Evolutionary conservation across 2,888 invertebrate species (phyloP), one percentile per base, ranked within the genome.

Genomic region (Dioctria linearis): DNA sequence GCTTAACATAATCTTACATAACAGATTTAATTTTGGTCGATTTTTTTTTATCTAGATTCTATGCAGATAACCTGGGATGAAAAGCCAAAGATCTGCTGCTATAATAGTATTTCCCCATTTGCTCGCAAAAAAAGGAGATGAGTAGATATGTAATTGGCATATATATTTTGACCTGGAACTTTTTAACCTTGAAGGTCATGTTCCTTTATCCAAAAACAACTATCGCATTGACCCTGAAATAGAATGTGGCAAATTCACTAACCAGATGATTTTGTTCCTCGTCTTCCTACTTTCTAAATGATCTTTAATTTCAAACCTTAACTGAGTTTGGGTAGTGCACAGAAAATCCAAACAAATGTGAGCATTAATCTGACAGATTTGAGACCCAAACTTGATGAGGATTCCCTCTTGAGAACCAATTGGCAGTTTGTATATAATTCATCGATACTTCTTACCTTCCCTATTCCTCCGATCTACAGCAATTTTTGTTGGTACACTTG

Each of bases 321-420:
- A 57, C 57, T 25, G 25, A 25, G 25, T 25, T 0, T 25, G 2
- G 25, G 61, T 61, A 25, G 25, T n/a, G 25, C 61, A 11, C 6
- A 61, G 2, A 61, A 61, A 37, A 11, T 1, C 37, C 11, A 8
- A 4, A n/a, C 5, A 13, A 39, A 8, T 11, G 61, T 25, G 61
- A 2, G 25, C 25, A 61, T 39, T 25, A 39, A 61, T 37, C 39
- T 25, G 61, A 61, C 61, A 61, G 61, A 61, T 61, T 61, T 61
- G 61, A 25, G 61, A 11, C 37, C 61, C 11, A 37, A 61, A 61
- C n/a, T 61, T 61, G 61, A 61, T 61, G 61, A 61, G 4, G 25
- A 61, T 37, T 39, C 37, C 37, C 37, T 61, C 61, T 39, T 11
- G 61, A 61, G 25, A 61, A 13, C 6, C 13, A 13, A 61, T 61